phyloP scores from a whole-genome alignment of 2,113 vertebrate species.

The Triplophysa tibetana region DNA sequence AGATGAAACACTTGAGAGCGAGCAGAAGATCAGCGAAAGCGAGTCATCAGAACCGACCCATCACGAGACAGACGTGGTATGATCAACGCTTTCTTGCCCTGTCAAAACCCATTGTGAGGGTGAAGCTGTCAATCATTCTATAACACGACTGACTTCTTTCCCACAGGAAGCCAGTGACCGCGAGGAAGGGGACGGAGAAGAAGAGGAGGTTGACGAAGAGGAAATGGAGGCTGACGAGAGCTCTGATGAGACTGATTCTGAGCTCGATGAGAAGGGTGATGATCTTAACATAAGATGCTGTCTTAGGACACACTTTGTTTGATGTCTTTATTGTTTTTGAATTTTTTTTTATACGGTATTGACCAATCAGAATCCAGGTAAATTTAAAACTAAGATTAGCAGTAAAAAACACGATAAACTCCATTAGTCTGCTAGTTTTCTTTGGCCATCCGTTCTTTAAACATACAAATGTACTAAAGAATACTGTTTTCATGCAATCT shows the following conservation, averaged over 20 bases:
- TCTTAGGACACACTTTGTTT: too few relatives aligned
- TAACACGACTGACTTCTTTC: neutral
- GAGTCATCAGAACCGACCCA: slow-evolving; percentile 73
- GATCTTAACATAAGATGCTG: neutral
- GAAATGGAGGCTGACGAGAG: slow-evolving; percentile 92
- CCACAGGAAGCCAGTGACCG: slow-evolving; percentile 85
- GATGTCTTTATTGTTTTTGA: too few relatives aligned
- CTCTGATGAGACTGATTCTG: slow-evolving; percentile 93
- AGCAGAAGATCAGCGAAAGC: slow-evolving; percentile 85
- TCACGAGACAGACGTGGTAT: slow-evolving; percentile 83
- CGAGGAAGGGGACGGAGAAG: slow-evolving; percentile 87
- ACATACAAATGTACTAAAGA: too few relatives aligned
- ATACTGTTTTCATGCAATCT: neutral
- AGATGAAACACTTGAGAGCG: slow-evolving; percentile 85
- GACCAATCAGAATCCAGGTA: too few relatives aligned
- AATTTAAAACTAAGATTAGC: too few relatives aligned
- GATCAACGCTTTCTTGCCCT: neutral
- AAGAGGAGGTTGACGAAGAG: slow-evolving; percentile 92
- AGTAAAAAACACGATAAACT: too few relatives aligned
- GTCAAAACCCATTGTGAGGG: neutral
- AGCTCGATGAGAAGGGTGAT: slow-evolving; percentile 93
- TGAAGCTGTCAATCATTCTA: neutral
- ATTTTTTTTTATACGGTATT: too few relatives aligned
- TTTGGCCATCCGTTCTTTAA: too few relatives aligned
- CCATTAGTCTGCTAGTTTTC: too few relatives aligned